Base-by-base conservation (phyloP, 2,888 invertebrate genomes). In the Neoaliturus tenellus region DNA sequence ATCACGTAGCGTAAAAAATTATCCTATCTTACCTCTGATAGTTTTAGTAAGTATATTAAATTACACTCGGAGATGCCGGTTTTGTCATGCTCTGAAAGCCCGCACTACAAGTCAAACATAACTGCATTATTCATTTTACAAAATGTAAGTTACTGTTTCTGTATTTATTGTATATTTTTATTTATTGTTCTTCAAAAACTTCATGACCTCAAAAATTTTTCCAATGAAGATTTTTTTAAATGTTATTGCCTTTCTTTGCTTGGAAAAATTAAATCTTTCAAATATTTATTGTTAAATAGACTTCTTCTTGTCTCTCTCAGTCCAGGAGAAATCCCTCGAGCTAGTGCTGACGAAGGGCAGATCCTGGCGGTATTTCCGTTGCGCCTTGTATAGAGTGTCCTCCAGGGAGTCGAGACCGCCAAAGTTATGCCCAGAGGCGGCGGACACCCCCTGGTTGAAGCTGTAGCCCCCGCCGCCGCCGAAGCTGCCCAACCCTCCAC, bases 381-480 rank as follows among this genome's bases (percentile, higher is more conserved):
- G 75, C 23, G 75, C 48, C 48, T 75, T 75, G 48, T 48, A 75
- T 28, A 75, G 51, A 10, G 48, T 25, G 28, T 75, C 75, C 39
- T 75, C 75, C 28, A 75, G 75, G 17, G 75, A 25, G 51, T 75
- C 75, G 14, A 75, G 41, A 5, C 39, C 25, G 5, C 23, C 39
- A 17, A 28, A 58, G 35, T 73, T 33, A 75, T 85, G 69, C 58
- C 82, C 87, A 1, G 91, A 44, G 87, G 86, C 6, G 86, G 20
- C 35, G 31, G 35, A 69, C 35, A 35, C 6, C 35, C 23, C 25
- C 31, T 80, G 51, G 4, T 51, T 85, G 20, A 89, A 88, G 0
- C 91, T 44, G 69, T 67, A 17, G n/a, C n/a, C 20, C 1, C 28
- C 44, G 35, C 25, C 44, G 2, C 75, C 75, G 17, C 39, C 48